These are phyloP conservation scores for Colostygia pectinataria DNA, from an alignment of 2,888 invertebrate genomes.

Conservation along the genomic window DNA sequence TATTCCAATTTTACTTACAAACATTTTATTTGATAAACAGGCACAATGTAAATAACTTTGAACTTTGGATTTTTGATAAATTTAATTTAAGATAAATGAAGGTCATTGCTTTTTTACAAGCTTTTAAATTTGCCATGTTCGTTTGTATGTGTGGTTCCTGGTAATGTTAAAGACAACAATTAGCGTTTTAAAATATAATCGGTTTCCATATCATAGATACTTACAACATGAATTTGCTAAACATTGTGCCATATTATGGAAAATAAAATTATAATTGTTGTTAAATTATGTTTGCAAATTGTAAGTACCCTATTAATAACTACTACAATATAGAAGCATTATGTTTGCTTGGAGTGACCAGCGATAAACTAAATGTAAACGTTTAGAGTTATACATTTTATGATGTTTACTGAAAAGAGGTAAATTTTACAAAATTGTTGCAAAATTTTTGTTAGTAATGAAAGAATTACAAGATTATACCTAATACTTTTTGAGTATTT, in stretches of 20 bases:
- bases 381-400: slow-evolving; percentile 49
- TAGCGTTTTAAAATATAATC: neutral
- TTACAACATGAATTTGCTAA: slow-evolving; percentile 7
- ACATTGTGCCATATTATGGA: slow-evolving; percentile 17
- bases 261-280: too few relatives aligned
- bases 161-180: too few relatives aligned
- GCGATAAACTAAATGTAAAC: slow-evolving; percentile 42
- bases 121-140: neutral
- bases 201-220: neutral
- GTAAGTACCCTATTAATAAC: slow-evolving; percentile 38
- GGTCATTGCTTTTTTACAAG: slow-evolving; percentile 1
- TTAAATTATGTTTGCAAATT: neutral
- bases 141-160: neutral
- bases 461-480: slow-evolving; percentile 55
- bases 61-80: neutral
- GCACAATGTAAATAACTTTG: slow-evolving; percentile 11
- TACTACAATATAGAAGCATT: slow-evolving; percentile 26
- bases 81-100: neutral
- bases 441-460: slow-evolving; percentile 54
- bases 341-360: slow-evolving; percentile 38
- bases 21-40: slow-evolving; percentile 3
- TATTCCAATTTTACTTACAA: neutral
- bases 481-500: slow-evolving; percentile 49
- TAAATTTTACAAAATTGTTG: slow-evolving; percentile 57
- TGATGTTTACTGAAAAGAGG: slow-evolving; percentile 53